Evolutionary conservation across 2,888 invertebrate species (phyloP), one percentile per base, ranked within the genome.

Genomic region (Drosophila colorata): DNA sequence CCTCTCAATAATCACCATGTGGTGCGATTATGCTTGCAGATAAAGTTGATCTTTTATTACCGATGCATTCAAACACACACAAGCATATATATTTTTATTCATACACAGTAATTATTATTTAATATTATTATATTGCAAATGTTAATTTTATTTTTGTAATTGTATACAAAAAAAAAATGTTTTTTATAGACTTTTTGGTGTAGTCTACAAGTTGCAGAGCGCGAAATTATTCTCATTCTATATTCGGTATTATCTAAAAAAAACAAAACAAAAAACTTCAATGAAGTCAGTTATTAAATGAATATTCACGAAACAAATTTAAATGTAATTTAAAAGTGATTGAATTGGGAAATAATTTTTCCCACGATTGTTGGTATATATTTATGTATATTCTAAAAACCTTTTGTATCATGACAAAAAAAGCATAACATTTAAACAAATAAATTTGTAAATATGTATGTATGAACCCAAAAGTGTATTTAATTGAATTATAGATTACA

Each of bases 401-500:
- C 43, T 80, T 85, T 82, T 85, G 78, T 82, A 83, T 63, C 80
- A 78, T 77, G 74, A 80, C 69, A 80, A 74, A 79, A 47, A 33
- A 40, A 51, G 28, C 61, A 80, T 56, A 69, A 66, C 56, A 72
- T 70, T 79, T 69, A 52, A 80, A 66, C 47, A 68, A 83, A 83
- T 83, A 85, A 85, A 85, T 74, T 85, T 83, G 82, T 83, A 83
- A 85, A 83, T 83, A 83, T 83, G 82, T 82, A 85, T 70, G 67
- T 81, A 69, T 37, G 48, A 63, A 4, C 13, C 4, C 49, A 20
- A 31, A 31, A 13, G n/a, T 37, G 13, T 11, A 44, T 25, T 28
- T 0, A 31, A 16, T 33, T n/a, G 25, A 35, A 8, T 28, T 9
- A 14, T 23, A 6, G 4, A 8, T 28, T 9, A 14, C 18, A 6